phyloP scores from a whole-genome alignment of 2,888 invertebrate species.

The Hyposoter didymator region DNA sequence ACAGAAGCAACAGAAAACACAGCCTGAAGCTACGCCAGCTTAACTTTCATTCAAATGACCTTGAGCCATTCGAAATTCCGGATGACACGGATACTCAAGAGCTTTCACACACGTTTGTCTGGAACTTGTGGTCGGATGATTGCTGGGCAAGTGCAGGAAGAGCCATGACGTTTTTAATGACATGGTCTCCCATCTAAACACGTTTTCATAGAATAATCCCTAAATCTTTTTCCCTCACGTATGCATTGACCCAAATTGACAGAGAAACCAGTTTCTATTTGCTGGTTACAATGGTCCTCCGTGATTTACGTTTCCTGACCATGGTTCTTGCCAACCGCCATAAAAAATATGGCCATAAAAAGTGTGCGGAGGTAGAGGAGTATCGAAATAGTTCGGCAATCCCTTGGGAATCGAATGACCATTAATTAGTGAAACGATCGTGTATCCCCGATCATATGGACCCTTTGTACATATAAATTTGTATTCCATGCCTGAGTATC shows the following conservation, averaged over 20 bases:
- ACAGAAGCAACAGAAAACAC: constrained; percentile 38
- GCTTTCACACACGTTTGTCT: neutral
- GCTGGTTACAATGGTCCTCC: neutral
- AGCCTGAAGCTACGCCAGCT: constrained; percentile 1
- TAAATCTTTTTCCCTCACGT: neutral
- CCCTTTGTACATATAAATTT: constrained; percentile 64
- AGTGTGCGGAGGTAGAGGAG: neutral
- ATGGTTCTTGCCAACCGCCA: constrained; percentile 16
- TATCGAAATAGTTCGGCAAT: constrained; percentile 34
- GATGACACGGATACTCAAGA: neutral
- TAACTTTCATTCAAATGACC: constrained; percentile 30
- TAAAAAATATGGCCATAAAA: constrained; percentile 53
- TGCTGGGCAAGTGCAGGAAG: neutral
- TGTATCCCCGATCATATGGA: constrained; percentile 38
- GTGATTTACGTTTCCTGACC: constrained; percentile 22
- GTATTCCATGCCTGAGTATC: constrained; percentile 51
- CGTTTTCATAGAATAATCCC: neutral
- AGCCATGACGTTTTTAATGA: neutral
- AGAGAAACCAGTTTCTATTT: constrained; percentile 1
- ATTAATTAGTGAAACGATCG: constrained; percentile 67
- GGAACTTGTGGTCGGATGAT: neutral
- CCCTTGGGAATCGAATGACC: constrained; percentile 65
- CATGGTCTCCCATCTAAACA: neutral
- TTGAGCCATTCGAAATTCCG: neutral
- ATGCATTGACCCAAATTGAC: constrained; percentile 1